A percentile compares a stretch with the other conserved stretches of the same genome.
Evolutionary conservation across 2,888 invertebrate genomes (phyloP).

Genomic region (Ophion ventricosus): DNA sequence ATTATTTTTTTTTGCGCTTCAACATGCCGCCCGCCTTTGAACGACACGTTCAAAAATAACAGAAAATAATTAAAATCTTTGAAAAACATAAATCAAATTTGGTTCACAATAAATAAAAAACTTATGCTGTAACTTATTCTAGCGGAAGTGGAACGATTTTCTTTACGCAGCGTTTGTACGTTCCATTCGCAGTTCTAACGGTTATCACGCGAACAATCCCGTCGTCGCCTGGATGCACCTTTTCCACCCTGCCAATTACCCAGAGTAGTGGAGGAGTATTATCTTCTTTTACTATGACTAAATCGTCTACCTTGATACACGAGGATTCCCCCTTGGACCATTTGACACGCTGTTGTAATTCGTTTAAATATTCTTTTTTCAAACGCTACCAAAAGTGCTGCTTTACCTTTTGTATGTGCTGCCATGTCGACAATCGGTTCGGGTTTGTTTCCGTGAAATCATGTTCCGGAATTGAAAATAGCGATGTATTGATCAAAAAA

Average conservation of each 20-base stretch:
- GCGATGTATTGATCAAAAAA: neutral
- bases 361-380: constrained; percentile 61
- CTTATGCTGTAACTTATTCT: neutral
- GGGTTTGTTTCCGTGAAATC: neutral
- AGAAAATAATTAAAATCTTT: too few relatives aligned
- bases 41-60: too few relatives aligned
- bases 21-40: too few relatives aligned
- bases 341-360: constrained; percentile 62
- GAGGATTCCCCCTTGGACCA: constrained; percentile 39
- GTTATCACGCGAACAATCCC: constrained; percentile 56
- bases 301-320: constrained; percentile 38
- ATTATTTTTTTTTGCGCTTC: too few relatives aligned
- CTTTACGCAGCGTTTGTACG: constrained; percentile 39
- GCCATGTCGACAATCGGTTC: constrained; percentile 14
- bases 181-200: constrained; percentile 46
- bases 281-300: constrained; percentile 65
- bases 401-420: constrained; percentile 39
- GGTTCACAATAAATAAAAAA: too few relatives aligned
- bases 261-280: constrained; percentile 58
- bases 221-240: constrained; percentile 61
- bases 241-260: constrained; percentile 58
- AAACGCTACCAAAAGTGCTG: constrained; percentile 64
- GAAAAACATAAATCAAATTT: too few relatives aligned
- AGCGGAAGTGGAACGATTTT: neutral
- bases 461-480: neutral